phyloP scores from a whole-genome alignment of 2,888 invertebrate genomes.

The Xestoiulus laeticollis region DNA sequence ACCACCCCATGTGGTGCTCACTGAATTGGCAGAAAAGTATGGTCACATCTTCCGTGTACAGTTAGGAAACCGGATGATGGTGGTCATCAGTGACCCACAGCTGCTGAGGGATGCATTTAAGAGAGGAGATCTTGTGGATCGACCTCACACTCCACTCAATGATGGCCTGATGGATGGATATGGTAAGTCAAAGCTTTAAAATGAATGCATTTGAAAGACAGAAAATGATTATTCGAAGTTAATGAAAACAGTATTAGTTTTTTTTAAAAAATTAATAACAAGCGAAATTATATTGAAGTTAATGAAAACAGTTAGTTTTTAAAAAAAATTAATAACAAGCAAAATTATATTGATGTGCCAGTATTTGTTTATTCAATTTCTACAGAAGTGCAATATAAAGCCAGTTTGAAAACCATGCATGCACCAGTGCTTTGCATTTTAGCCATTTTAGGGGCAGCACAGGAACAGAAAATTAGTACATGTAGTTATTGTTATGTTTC shows the following conservation, averaged over 20 bases:
- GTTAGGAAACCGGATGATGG: constrained; percentile 47
- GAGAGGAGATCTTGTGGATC: constrained; percentile 77
- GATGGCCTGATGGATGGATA: constrained; percentile 88
- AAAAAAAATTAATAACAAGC: background rate
- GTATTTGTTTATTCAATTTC: background rate
- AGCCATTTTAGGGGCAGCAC: background rate
- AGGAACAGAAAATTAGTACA: background rate
- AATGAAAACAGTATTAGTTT: too few species aligned
- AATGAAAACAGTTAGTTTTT: too few species aligned
- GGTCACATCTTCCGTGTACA: constrained; percentile 66
- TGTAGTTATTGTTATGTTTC: background rate
- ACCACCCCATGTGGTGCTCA: constrained; percentile 76
- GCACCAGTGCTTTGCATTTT: background rate
- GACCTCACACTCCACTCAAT: constrained; percentile 76
- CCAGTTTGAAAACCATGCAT: constrained; percentile 2
- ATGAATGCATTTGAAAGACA: too few species aligned
- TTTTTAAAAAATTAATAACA: background rate
- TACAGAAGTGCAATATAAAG: background rate
- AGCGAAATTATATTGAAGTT: background rate
- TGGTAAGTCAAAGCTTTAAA: constrained; percentile 70
- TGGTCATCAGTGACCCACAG: constrained; percentile 77
- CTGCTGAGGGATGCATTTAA: constrained; percentile 78
- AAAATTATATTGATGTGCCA: background rate
- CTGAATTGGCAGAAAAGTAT: constrained; percentile 73
- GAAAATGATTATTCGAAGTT: too few species aligned